Conservation (phyloP, 2,113 vertebrate genomes). For the Pavo muticus region DNA sequence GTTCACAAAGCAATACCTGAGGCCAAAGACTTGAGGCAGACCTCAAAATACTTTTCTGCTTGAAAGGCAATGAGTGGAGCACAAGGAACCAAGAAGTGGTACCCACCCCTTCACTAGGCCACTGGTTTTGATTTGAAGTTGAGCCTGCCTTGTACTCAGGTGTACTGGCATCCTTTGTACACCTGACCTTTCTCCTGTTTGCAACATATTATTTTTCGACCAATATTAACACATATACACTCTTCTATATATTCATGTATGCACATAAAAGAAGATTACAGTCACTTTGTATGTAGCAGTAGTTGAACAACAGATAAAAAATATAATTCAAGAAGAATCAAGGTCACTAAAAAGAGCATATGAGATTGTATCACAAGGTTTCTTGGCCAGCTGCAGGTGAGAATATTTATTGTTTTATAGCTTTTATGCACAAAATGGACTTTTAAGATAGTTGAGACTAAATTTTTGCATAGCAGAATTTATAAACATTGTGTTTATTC, state of each 20-base stretch:
- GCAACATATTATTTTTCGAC: background rate
- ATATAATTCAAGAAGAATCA: background rate
- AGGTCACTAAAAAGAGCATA: background rate
- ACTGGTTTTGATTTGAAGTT: background rate
- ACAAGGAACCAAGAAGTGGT: background rate
- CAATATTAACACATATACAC: background rate
- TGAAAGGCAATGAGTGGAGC: background rate
- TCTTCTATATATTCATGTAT: background rate
- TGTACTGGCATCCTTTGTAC: background rate
- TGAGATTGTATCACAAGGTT: background rate
- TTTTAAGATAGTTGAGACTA: background rate
- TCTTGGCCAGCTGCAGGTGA: background rate
- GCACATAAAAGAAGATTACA: background rate
- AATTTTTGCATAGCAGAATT: background rate
- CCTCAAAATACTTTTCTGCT: background rate
- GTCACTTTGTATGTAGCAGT: background rate
- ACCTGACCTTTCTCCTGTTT: background rate
- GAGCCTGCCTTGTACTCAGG: background rate
- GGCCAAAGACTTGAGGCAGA: background rate
- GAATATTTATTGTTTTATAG: background rate
- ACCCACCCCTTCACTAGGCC: rapidly evolving
- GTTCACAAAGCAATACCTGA: background rate
- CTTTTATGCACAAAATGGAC: background rate
- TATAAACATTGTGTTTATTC: background rate
- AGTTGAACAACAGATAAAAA: background rate